Evolutionary conservation across 2,888 invertebrate species (phyloP).

Genomic region (Tridacna gigas): DNA sequence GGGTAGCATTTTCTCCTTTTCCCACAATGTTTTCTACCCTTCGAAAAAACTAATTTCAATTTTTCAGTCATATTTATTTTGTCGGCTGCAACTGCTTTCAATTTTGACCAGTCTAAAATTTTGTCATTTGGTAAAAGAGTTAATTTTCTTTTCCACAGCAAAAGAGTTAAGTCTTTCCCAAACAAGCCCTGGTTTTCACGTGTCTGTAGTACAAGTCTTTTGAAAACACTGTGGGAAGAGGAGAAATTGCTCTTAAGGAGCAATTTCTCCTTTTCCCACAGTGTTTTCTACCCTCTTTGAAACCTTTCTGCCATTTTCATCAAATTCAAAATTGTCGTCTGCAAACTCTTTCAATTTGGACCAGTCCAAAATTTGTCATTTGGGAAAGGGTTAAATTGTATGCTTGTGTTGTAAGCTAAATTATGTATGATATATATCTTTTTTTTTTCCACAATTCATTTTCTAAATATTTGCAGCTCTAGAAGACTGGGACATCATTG

Average conservation of each 20-base stretch:
- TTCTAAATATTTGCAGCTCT: slow-evolving; percentile 77
- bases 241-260: background rate
- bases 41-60: too few species aligned
- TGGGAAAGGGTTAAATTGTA: background rate
- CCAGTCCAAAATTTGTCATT: too few species aligned
- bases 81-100: too few species aligned
- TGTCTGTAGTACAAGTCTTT: background rate
- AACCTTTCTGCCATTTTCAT: too few species aligned
- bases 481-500: slow-evolving; percentile 89
- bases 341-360: too few species aligned
- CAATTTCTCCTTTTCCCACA: slow-evolving; percentile 3
- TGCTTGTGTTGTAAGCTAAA: background rate
- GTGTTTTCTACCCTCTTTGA: background rate
- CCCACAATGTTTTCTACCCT: background rate
- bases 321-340: too few species aligned
- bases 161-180: background rate
- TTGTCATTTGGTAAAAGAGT: background rate
- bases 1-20: slow-evolving; percentile 3
- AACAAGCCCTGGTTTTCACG: background rate
- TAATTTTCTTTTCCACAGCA: too few species aligned
- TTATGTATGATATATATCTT: too few species aligned
- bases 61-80: too few species aligned
- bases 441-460: too few species aligned
- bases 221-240: background rate
- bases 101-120: too few species aligned